Base-by-base conservation (phyloP, 2,888 invertebrate genomes). In the Ichneumoninae sp. region DNA sequence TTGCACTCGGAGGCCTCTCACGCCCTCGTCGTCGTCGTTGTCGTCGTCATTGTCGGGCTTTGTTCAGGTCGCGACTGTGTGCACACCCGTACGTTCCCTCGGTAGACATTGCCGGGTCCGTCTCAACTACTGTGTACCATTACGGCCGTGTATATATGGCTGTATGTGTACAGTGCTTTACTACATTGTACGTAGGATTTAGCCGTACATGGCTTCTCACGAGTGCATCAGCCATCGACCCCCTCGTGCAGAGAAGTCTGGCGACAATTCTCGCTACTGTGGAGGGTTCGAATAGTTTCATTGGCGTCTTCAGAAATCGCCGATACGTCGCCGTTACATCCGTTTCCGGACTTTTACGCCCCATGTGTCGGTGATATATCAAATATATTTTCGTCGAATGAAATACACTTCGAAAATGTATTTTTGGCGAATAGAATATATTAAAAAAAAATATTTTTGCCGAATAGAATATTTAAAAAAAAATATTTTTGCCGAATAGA, bases 61-160 rank as follows among this genome's bases (percentile, higher is more conserved):
- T 84, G 83, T 84, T 84, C 83, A 57, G 73, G 73, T 73, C 73
- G 66, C 76, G 76, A 83, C 83, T 69, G 40, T 75, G 80, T 80
- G 75, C 76, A 66, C 71, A 76, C 70, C 76, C 60, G 80, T 76
- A 68, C 77, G 76, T 70, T 77, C 80, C 60, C 60, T 77, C 66
- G 80, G 57, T 68, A 83, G 80, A 83, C 81, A 77, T 60, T 70
- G 73, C 76, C 63, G 52, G 71, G 65, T 83, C 66, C 75, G 80
- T 83, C 80, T 83, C 83, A 80, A 80, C 83, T 81, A 83, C 76
- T 52, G 71, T 81, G 63, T 47, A 73, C 80, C 65, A 77, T 81
- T 84, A 60, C 77, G 3, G 10, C 54, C 22, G 60, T 33, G 57
- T 33, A 54, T 22, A 50, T 47, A 60, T 52, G 22, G 68, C 36